phyloP scores from a whole-genome alignment of 2,113 vertebrate species.

The Sander vitreus region DNA sequence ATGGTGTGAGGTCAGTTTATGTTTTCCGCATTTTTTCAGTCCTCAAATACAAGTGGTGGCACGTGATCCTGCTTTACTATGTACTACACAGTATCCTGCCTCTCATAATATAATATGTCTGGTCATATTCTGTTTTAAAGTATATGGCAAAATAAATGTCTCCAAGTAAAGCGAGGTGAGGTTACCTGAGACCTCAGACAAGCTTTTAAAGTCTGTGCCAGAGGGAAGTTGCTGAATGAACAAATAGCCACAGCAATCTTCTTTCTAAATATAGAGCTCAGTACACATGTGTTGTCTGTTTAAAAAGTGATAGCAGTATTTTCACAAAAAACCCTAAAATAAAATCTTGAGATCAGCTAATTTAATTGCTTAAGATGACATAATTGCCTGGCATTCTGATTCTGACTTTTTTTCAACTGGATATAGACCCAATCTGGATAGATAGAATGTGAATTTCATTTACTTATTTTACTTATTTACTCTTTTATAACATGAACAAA shows the following conservation, averaged over 20 bases:
- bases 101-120: constrained; percentile 5
- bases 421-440: neutral
- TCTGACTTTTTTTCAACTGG: constrained; percentile 3
- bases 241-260: constrained; percentile 44
- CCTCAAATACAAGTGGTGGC: neutral
- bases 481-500: neutral
- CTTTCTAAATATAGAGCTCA: constrained; percentile 31
- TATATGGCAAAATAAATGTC: neutral
- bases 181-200: constrained; percentile 32
- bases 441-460: neutral
- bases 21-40: neutral
- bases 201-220: constrained; percentile 42
- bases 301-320: constrained; percentile 3
- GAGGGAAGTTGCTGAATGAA: constrained; percentile 45
- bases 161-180: neutral
- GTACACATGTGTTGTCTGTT: constrained; percentile 25
- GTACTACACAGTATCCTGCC: neutral
- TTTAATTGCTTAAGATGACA: constrained; percentile 4
- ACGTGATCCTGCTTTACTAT: neutral
- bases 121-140: neutral
- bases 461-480: neutral
- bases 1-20: neutral
- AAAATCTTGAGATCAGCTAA: neutral
- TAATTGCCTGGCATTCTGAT: neutral
- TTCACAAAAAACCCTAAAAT: too few species aligned